Conservation (phyloP, 2,888 invertebrate species). For the Agonopterix heracliana region DNA sequence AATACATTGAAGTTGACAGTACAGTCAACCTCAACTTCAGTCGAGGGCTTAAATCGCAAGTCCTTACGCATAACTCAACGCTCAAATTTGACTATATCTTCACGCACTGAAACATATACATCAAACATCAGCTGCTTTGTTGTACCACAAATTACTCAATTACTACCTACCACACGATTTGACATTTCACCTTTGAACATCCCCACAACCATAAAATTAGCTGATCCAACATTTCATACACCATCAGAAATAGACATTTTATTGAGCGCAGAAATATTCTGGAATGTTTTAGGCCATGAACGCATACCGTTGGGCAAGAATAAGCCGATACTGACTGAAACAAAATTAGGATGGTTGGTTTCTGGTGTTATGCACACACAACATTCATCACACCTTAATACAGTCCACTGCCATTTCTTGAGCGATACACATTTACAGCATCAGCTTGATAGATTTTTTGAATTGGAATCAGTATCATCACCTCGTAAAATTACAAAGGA, state of each 20-base stretch:
- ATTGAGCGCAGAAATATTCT: constrained; percentile 12
- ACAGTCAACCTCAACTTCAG: constrained; percentile 6
- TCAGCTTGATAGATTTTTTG: constrained; percentile 16
- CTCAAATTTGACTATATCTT: constrained; percentile 1
- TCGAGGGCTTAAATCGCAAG: constrained; percentile 10
- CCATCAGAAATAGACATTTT: constrained; percentile 10
- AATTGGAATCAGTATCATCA: no score
- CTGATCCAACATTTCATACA: constrained; percentile 9
- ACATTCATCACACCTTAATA: background rate
- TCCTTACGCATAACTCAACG: constrained; percentile 1
- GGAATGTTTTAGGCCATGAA: constrained; percentile 4
- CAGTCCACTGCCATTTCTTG: background rate
- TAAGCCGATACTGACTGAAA: constrained; percentile 7
- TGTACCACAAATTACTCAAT: constrained; percentile 8
- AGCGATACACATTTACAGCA: constrained; percentile 10
- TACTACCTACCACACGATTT: constrained; percentile 3
- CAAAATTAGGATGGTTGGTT: constrained; percentile 10
- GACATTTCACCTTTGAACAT: constrained; percentile 1
- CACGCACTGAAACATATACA: constrained; percentile 1
- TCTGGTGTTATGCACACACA: constrained; percentile 1
- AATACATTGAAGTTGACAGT: background rate
- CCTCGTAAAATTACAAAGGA: no score
- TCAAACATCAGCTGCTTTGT: constrained; percentile 5
- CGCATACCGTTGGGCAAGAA: constrained; percentile 5
- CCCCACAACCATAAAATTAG: constrained; percentile 5